Base-by-base conservation (phyloP, 2,888 invertebrate genomes). In the Euplexia lucipara region DNA sequence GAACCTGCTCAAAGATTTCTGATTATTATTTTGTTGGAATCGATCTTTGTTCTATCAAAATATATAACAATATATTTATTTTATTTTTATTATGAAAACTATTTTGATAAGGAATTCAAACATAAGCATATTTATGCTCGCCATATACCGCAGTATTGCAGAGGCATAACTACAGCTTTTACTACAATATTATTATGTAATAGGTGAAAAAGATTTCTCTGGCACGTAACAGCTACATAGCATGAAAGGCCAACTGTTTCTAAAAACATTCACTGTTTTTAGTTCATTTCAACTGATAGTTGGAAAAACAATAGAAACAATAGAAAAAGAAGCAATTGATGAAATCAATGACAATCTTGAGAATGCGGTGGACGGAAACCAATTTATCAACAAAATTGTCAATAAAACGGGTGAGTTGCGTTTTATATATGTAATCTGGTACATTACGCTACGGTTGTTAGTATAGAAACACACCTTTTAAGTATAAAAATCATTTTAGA, bases 321-420 rank as follows among this genome's bases (percentile, higher is more conserved):
- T 45, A 37, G 44, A 57, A 45, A 4, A 62, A 42, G 47, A 62
- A 60, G 57, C 77, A 75, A 62, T 82, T 79, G 81, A 58, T 68
- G 73, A 70, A 42, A 57, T 75, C 56, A 48, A 77, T 75, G 70
- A 77, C 4, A 66, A 69, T 22, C 32, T 79, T 78, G 65, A 78
- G 9, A 66, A 70, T 30, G 70, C 64, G 16, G 77, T 62, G 14
- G 84, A 91, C 76, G 92, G 92, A 2, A 82, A 83, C 60, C 42
- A 81, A 30, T 91, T 83, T 67, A 18, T 92, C 62, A 80, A 84
- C 57, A 81, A 75, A 68, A 68, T 91, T 68, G 32, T 82, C 68
- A 49, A 84, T 81, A 88, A 86, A 53, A 58, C 89, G 69, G 82
- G 92, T 93, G 82, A 89, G 92, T 89, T 61, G 61, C 42, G 54